phyloP scores from a whole-genome alignment of 2,113 vertebrate genomes.

The Rhineura floridana region DNA sequence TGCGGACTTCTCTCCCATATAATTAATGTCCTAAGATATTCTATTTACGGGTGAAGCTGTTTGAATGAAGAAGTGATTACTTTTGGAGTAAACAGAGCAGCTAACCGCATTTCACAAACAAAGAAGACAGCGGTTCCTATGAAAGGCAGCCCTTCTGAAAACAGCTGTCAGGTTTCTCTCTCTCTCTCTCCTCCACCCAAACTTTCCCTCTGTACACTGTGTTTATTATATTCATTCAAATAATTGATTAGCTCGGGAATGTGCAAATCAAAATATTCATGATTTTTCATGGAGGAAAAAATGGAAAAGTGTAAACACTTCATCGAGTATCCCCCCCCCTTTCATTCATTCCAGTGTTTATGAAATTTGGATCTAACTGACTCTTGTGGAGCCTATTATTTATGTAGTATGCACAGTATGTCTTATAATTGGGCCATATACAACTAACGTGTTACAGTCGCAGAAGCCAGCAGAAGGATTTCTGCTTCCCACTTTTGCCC shows the following conservation, averaged over 20 bases:
- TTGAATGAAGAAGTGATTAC: constrained; percentile 83
- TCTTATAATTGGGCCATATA: no score
- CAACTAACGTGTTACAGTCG: no score
- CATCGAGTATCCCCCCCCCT: no score
- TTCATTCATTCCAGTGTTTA: background rate
- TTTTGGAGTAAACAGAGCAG: constrained; percentile 79
- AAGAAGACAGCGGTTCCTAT: constrained; percentile 57
- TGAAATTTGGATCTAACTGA: background rate
- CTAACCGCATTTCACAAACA: constrained; percentile 72
- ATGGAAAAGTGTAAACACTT: background rate
- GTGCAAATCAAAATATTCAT: background rate
- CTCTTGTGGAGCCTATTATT: no score
- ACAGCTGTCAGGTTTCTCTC: background rate
- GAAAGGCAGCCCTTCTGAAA: background rate
- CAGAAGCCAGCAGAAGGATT: no score
- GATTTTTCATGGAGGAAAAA: background rate
- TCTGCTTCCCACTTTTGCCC: no score
- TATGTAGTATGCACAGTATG: no score
- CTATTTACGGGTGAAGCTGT: constrained; percentile 78
- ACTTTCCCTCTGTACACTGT: rapidly evolving
- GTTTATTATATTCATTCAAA: background rate
- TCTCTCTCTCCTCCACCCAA: background rate
- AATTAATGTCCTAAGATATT: constrained; percentile 86
- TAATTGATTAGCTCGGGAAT: background rate
- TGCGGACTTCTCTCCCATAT: constrained; percentile 77